Evolutionary conservation across 2,797 vertebrate genomes (phyloP), one percentile per base, ranked within the genome.

Genomic region (Chaetophractus vellerosus): DNA sequence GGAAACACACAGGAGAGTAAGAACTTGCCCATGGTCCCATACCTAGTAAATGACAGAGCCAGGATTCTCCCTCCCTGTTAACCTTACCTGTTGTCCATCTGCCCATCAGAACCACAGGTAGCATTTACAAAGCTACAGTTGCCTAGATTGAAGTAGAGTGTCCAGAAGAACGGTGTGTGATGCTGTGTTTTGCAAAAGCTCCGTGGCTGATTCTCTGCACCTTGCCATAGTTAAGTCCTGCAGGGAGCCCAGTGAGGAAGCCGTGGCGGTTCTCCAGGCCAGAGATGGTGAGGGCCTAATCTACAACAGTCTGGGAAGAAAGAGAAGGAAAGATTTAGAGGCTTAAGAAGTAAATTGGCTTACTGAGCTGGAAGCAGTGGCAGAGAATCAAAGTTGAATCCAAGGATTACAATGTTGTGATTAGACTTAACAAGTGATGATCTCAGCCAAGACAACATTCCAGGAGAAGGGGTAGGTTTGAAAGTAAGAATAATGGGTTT

Each of bases 71-170:
- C n/a, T n/a, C n/a, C n/a, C n/a, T n/a, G n/a, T n/a, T 69, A n/a
- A 84, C 57, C 57, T 38, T 28, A 55, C 21, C 45, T 3, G 14
- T 86, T 9, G 21, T 12, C 81, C 0, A 75, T 90, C 88, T 50
- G 85, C 64, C 55, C 36, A n/a, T 33, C 66, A 74, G n/a, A 63
- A 41, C 16, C 21, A 1, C 59, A 38, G 2, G 19, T 18, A 41
- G 86, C 57, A 31, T 88, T 92, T 80, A 81, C 85, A 74, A 90
- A 96, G 74, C 55, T 52, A 12, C 1, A 9, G n/a, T 55, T 88
- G 11, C 66, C 38, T 87, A 14, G 4, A 5, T 28, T 64, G 18
- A n/a, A 48, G 68, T 38, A 48, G 36, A 74, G 69, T 48, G 7
- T 72, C 9, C 57, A 50, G 59, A 31, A 80, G 64, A 93, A 50